phyloP scores from a whole-genome alignment of 2,113 vertebrate species.

The Mobula birostris region DNA sequence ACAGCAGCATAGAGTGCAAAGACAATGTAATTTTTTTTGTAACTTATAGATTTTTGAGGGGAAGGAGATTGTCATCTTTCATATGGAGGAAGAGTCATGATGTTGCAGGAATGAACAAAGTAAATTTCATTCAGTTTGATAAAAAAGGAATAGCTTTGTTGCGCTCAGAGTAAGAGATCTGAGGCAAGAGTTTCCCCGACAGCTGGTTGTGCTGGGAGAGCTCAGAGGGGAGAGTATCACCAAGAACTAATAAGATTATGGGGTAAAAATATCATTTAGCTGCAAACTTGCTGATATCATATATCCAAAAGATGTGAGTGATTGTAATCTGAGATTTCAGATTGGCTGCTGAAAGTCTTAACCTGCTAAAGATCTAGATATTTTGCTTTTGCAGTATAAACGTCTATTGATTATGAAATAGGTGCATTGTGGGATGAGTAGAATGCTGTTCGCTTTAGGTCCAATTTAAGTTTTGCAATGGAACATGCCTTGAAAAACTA shows the following conservation, averaged over 20 bases:
- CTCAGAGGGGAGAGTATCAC: no score
- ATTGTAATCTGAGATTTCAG: not conserved
- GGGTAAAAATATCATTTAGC: not conserved
- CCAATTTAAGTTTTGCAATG: not conserved
- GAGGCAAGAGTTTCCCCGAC: no score
- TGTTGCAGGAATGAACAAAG: not conserved
- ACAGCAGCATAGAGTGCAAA: no score
- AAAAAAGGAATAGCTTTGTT: not conserved
- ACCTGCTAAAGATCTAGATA: not conserved
- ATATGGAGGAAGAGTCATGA: not conserved
- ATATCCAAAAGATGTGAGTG: not conserved
- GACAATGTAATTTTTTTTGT: no score
- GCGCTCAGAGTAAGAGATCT: not conserved
- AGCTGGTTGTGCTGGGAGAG: no score
- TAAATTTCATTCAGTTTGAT: not conserved
- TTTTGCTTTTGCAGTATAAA: not conserved
- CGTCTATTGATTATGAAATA: not conserved
- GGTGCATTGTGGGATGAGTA: not conserved
- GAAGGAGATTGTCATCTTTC: not conserved
- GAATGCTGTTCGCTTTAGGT: not conserved
- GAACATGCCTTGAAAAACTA: not conserved
- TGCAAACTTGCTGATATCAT: not conserved
- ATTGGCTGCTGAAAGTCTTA: not conserved
- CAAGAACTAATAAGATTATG: not conserved
- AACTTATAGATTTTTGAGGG: not conserved